Evolutionary conservation across 2,113 vertebrate genomes (phyloP), one percentile per base, ranked within the genome.

Genomic region (Equus quagga): DNA sequence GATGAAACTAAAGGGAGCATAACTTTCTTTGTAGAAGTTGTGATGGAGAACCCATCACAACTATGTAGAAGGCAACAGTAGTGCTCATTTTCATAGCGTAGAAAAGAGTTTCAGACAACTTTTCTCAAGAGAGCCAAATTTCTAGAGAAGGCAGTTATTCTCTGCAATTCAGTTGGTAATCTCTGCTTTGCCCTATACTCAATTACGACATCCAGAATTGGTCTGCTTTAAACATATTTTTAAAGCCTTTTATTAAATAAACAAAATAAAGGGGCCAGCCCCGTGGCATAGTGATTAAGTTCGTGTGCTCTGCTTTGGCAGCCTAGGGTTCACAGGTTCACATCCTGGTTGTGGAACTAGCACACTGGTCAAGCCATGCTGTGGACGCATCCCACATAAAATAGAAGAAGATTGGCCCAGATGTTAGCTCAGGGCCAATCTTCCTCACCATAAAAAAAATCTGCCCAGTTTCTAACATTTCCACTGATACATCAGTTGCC

Each of bases 91-190:
- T 90, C 31, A n/a, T 41, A 79, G 15, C 31, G 8, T 80, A 76
- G 18, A 84, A 84, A 67, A 67, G 87, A 58, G n/a, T 90, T 87
- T 88, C 36, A 94, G 79, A 6, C n/a, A 92, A 46, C 85, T 87
- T 58, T 67, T 10, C n/a, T 64, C 26, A 78, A n/a, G n/a, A 88
- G 49, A 96, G n/a, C 67, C 84, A 93, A 67, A 90, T 93, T 94
- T 96, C 73, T 88, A 51, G 44, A 82, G 28, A 76, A 7, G 18
- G 62, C 67, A 75, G 26, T 82, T 89, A 81, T 54, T 70, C n/a
- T 87, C 58, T 76, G 26, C 28, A 87, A 8, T 87, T 97, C 19
- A 81, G 88, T 83, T 97, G 51, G 58, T 92, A 19, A 81, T 78
- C 6, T 73, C 44, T 90, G 4, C 18, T 24, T 89, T 94, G n/a